Evolutionary conservation across 2,888 invertebrate genomes (phyloP).

Genomic region (Hypercompe scribonia): DNA sequence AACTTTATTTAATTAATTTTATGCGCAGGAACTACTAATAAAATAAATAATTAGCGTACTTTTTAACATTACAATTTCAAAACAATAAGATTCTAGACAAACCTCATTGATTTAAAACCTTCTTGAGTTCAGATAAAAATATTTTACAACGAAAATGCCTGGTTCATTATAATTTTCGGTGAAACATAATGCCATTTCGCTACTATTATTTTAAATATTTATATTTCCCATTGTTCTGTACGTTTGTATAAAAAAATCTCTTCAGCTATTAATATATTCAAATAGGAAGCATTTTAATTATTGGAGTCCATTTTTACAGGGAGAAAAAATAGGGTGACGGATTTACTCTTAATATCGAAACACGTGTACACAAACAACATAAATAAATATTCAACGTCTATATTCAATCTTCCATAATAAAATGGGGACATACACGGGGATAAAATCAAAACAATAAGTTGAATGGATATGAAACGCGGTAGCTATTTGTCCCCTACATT

Average conservation of each 20-base stretch:
- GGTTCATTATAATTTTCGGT: neutral
- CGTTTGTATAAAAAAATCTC: neutral
- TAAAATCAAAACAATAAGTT: constrained; percentile 19
- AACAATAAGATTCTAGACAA: neutral
- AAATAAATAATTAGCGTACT: too few relatives aligned
- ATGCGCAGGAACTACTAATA: too few relatives aligned
- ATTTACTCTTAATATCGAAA: neutral
- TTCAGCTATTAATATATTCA: neutral
- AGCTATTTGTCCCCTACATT: constrained; percentile 42
- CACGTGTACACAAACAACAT: constrained; percentile 12
- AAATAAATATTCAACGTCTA: neutral
- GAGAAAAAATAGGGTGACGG: neutral
- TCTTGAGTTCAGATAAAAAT: neutral
- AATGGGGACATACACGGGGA: constrained; percentile 6
- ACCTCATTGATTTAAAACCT: neutral
- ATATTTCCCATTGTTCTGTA: too few relatives aligned
- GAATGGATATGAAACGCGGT: constrained; percentile 33
- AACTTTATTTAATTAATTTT: neutral
- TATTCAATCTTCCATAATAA: neutral
- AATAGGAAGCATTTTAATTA: neutral
- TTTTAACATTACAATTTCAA: too few relatives aligned
- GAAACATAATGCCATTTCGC: neutral
- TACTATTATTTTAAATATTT: neutral
- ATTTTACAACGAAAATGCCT: neutral
- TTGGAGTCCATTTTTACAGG: neutral